A percentile compares a stretch with the other conserved stretches of the same genome.
Evolutionary conservation across 2,113 vertebrate species (phyloP).

Genomic region (Scomber colias): DNA sequence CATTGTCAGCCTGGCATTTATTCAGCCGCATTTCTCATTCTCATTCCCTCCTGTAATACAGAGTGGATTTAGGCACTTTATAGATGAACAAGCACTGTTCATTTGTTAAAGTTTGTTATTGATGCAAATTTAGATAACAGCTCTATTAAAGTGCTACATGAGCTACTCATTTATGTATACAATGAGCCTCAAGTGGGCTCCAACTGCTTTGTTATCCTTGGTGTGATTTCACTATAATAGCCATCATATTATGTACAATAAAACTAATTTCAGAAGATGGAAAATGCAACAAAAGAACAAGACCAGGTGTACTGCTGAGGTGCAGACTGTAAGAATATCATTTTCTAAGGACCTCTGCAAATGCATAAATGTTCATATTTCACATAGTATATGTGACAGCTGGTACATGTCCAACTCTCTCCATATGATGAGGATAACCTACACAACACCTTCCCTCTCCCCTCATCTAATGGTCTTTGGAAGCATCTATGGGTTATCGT

Average conservation of each 20-base stretch:
- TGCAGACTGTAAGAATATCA: background rate
- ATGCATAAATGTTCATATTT: too few species aligned
- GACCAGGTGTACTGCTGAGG: background rate
- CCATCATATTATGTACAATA: conserved; percentile 13
- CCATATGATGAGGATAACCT: too few species aligned
- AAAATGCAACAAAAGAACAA: background rate
- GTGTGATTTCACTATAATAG: background rate
- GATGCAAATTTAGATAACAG: conserved; percentile 66
- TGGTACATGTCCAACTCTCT: too few species aligned
- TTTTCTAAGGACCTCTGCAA: background rate
- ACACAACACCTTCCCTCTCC: too few species aligned
- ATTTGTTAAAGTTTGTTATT: conserved; percentile 51
- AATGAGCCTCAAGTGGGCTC: conserved; percentile 30
- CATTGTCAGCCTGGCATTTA: conserved; percentile 45
- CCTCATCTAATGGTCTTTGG: too few species aligned
- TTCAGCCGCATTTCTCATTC: conserved; percentile 30
- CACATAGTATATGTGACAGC: too few species aligned
- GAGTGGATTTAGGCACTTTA: conserved; percentile 34
- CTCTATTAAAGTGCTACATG: conserved; percentile 37
- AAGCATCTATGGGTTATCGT: too few species aligned
- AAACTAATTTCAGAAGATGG: background rate
- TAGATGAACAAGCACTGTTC: conserved; percentile 57
- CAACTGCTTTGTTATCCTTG: conserved; percentile 9
- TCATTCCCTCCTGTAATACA: conserved; percentile 28
- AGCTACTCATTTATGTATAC: conserved; percentile 25